Base-by-base conservation (phyloP, 2,888 invertebrate species). In the Ectropis crepuscularia region DNA sequence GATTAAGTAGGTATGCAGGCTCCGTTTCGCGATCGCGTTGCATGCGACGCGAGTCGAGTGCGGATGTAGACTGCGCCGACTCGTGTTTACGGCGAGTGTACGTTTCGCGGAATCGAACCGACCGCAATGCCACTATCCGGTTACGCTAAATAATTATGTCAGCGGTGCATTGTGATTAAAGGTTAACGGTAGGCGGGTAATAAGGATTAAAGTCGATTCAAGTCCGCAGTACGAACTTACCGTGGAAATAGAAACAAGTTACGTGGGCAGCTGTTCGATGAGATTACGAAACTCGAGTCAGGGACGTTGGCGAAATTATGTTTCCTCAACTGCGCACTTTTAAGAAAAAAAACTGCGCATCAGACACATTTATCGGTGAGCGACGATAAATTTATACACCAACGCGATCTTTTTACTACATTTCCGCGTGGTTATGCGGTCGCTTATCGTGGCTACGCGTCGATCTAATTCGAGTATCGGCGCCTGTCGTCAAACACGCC, bases 81-180 rank as follows among this genome's bases (percentile, higher is more conserved):
- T 82, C 78, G 77, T 80, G 78, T 87, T 85, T 80, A 82, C 83
- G 79, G 64, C 75, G 78, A 80, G 80, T 80, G 82, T 79, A 79
- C 77, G 80, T 80, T 89, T 88, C 87, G 83, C 78, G 84, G 89
- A 89, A 90, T 84, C 77, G 72, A 75, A 76, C 76, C 78, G 79
- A 78, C 75, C 74, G 72, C 77, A 73, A 47, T 62, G 53, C 76
- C 75, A 76, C 80, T 84, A 88, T 89, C 86, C 83, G 82, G 85
- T 89, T 89, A 84, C 87, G 80, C 81, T 79, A 83, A 86, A 87
- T 89, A 89, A 90, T 88, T 88, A 87, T 89, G 89, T 89, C 89
- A 90, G 85, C 86, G 74, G 86, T 84, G 83, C 83, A 82, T 79
- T 81, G 81, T 81, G 83, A 85, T 84, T 83, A 82, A 81, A 83